Percentiles rank a stretch among this genome's conserved stretches.
Conservation (phyloP, 1,140 invertebrate species). For the Drosophila leontia region DNA sequence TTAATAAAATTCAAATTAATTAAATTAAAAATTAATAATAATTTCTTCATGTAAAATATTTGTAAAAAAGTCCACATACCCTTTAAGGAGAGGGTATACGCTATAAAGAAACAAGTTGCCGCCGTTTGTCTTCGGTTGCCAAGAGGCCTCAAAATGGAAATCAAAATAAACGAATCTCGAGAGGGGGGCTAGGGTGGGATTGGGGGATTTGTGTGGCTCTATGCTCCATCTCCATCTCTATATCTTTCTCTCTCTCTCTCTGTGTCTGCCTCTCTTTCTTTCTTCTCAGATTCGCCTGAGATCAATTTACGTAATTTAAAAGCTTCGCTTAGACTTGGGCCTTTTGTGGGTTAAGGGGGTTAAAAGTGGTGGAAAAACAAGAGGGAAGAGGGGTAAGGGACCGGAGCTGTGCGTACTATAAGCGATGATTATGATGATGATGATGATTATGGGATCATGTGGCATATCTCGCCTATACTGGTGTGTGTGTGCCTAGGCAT, state of each 20-base stretch:
- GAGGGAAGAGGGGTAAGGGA: background rate
- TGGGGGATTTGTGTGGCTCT: conserved; percentile 27
- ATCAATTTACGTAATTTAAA: conserved; percentile 77
- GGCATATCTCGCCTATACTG: conserved; percentile 1
- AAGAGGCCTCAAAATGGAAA: conserved; percentile 65
- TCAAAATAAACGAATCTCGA: conserved; percentile 66
- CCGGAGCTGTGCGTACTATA: conserved; percentile 34
- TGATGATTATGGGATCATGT: conserved; percentile 43
- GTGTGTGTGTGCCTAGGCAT: conserved; percentile 35
- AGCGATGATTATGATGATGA: conserved; percentile 34
- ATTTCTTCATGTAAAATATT: too few relatives aligned
- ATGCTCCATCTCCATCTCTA: background rate
- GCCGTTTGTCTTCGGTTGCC: conserved; percentile 43
- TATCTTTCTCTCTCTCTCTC: background rate
- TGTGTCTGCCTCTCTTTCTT: background rate
- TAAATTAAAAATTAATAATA: too few relatives aligned
- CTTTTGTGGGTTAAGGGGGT: conserved; percentile 13
- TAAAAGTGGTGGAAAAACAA: background rate
- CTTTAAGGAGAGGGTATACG: background rate
- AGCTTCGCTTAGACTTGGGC: conserved; percentile 57
- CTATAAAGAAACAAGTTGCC: conserved; percentile 68
- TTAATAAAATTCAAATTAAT: too few relatives aligned
- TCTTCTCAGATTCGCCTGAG: conserved; percentile 49
- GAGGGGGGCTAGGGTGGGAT: conserved; percentile 7
- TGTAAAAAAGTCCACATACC: background rate